Conservation (phyloP, 2,113 vertebrate genomes). For the Archilochus colubris region DNA sequence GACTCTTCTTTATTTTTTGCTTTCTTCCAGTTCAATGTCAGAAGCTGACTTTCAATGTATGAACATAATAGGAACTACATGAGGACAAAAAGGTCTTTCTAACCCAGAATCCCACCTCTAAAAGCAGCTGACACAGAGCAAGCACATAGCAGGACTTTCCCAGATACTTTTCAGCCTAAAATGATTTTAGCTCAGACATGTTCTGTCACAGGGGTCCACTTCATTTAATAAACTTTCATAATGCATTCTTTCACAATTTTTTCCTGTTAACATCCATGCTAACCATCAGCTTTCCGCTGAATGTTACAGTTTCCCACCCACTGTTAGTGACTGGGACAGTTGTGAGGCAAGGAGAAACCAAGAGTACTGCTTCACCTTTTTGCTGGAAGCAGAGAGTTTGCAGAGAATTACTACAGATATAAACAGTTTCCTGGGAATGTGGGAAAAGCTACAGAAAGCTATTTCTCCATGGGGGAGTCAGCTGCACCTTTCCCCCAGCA, state of each 20-base stretch:
- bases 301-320: background rate
- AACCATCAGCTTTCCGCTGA: background rate
- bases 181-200: background rate
- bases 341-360: background rate
- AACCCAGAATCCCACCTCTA: background rate
- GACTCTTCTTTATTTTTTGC: conserved; percentile 47
- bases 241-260: background rate
- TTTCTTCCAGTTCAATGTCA: conserved; percentile 33
- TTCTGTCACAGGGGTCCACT: background rate
- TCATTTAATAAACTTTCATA: background rate
- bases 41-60: conserved; percentile 10
- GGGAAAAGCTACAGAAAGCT: background rate
- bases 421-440: background rate
- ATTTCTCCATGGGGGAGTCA: background rate
- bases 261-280: background rate
- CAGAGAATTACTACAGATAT: background rate
- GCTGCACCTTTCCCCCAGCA: background rate
- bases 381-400: background rate
- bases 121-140: background rate
- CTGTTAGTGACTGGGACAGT: background rate
- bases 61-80: background rate
- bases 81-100: background rate
- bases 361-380: background rate
- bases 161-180: background rate
- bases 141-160: background rate